Conservation (phyloP, 2,113 vertebrate species). For the Elephantulus edwardii region DNA sequence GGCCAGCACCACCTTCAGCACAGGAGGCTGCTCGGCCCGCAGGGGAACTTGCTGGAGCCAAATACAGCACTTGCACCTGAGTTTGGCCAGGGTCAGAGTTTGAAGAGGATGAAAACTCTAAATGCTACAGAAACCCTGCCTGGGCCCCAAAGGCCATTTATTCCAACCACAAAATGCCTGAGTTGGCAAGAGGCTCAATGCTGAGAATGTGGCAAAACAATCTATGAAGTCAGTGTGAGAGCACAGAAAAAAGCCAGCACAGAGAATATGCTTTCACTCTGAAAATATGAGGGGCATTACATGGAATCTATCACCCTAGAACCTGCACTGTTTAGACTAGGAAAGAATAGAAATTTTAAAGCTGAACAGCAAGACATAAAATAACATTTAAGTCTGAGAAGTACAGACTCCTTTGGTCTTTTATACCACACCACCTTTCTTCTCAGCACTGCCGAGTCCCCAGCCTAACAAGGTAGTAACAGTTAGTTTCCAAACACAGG, state of each 20-base stretch:
- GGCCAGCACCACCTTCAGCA: background rate
- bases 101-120: background rate
- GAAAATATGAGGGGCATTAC: background rate
- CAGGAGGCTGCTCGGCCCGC: background rate
- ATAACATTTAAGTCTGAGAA: background rate
- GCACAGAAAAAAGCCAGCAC: background rate
- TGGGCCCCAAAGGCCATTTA: background rate
- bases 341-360: too few relatives aligned
- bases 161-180: background rate
- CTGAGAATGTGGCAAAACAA: background rate
- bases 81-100: background rate
- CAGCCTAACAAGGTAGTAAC: background rate
- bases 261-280: background rate
- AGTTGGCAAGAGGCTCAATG: background rate
- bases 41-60: background rate
- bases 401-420: background rate
- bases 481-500: background rate
- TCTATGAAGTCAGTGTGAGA: background rate
- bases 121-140: background rate
- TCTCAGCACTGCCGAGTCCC: background rate
- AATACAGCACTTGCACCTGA: background rate
- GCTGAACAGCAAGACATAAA: background rate
- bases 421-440: background rate
- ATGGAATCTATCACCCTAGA: background rate
- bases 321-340: too few relatives aligned